phyloP scores from a whole-genome alignment of 2,797 vertebrate genomes.

The Sternotherus odoratus region DNA sequence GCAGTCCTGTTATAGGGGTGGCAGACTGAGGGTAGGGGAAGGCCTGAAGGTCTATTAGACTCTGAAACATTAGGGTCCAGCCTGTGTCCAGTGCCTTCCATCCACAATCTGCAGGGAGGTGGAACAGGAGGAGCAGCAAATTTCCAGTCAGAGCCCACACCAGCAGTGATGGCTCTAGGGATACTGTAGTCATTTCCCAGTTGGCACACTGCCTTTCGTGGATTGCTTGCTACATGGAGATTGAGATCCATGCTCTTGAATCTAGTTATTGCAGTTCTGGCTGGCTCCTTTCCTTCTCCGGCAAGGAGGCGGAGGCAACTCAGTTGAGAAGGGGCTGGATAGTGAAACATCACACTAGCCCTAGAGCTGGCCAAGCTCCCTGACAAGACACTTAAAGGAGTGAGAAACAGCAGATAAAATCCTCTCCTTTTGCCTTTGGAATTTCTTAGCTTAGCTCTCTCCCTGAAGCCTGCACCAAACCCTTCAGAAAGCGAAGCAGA shows the following conservation, averaged over 20 bases:
- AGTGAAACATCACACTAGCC: neutral
- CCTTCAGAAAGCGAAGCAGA: neutral
- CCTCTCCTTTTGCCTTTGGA: neutral
- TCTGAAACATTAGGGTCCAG: neutral
- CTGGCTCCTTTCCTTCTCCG: neutral
- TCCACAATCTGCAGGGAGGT: too few relatives aligned
- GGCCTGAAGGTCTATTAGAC: neutral
- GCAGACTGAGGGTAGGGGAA: neutral
- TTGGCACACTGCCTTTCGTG: neutral
- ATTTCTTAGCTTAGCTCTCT: neutral
- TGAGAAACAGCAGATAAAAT: neutral
- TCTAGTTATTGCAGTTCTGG: neutral
- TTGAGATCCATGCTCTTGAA: neutral
- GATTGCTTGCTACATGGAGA: neutral
- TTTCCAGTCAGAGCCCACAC: too few relatives aligned
- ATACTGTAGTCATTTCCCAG: too few relatives aligned
- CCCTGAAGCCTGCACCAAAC: neutral
- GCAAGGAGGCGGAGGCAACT: neutral
- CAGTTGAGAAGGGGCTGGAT: neutral
- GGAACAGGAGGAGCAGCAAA: too few relatives aligned
- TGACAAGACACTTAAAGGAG: too few relatives aligned
- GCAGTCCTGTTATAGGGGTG: too few relatives aligned
- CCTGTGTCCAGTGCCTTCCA: too few relatives aligned
- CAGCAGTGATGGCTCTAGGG: too few relatives aligned
- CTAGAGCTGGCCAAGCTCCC: neutral